A percentile compares a stretch with the other conserved stretches of the same genome.
phyloP scores from a whole-genome alignment of 2,113 vertebrate genomes.

The Tympanuchus pallidicinctus region DNA sequence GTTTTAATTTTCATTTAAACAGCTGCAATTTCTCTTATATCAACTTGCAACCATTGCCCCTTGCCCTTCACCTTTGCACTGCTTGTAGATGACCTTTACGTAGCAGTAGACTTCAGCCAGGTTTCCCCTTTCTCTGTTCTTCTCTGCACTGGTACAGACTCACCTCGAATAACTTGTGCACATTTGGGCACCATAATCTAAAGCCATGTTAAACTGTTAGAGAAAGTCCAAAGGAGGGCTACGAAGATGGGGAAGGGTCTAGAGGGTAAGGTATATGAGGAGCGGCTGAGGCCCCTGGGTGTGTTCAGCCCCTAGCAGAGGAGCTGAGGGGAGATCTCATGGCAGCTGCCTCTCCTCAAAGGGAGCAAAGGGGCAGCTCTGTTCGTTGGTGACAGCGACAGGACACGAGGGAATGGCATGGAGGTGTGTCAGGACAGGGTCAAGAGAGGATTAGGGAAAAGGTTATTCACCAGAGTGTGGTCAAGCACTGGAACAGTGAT shows the following conservation, averaged over 20 bases:
- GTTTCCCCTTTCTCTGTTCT: neutral
- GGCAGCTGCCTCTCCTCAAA: neutral
- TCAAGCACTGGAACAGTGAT: neutral
- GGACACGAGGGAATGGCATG: neutral
- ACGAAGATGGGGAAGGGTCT: neutral
- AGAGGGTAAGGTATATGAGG: neutral
- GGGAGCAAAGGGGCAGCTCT: neutral
- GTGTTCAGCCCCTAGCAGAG: neutral
- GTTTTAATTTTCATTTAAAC: neutral
- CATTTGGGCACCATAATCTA: neutral
- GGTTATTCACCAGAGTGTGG: neutral
- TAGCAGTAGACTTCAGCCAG: neutral
- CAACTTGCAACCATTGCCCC: neutral
- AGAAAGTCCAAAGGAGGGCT: neutral
- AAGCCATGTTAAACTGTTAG: neutral
- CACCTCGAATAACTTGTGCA: neutral
- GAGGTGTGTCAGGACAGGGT: neutral
- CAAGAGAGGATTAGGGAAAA: neutral
- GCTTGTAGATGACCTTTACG: neutral
- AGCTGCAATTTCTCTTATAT: neutral
- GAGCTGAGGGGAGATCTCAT: neutral
- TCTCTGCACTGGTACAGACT: neutral
- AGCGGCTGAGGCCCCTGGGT: neutral
- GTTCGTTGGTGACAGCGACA: neutral
- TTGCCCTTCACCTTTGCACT: neutral